Evolutionary conservation across 2,888 invertebrate genomes (phyloP), one percentile per base, ranked within the genome.

Genomic region (Nymphalis urticae): DNA sequence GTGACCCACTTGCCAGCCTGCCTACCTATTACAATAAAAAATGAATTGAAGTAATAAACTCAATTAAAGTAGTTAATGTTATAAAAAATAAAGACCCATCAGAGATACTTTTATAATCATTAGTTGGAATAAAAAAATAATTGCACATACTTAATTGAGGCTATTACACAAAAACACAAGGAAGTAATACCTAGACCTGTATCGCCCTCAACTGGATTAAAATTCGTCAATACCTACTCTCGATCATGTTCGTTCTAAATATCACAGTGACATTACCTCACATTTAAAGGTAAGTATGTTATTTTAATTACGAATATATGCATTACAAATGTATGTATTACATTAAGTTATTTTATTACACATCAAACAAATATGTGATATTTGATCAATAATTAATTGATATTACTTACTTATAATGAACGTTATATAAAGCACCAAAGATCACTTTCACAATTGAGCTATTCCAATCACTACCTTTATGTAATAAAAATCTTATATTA

Each of bases 141-240:
- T 71, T 69, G 54, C 65, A 67, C 69, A 66, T 65, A 69, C 53
- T 63, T 66, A 70, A 69, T 75, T 72, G 74, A 76, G 73, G 76
- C 74, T 70, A 62, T 51, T 69, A 67, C 68, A 75, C 71, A 76
- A 75, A 77, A 75, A 77, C 70, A 78, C 72, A 78, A 89, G 90
- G 90, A 91, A 91, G 89, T 88, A 32, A 58, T 72, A 69, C 61
- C 76, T 80, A 85, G 82, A 88, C 88, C 80, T 77, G 90, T 88
- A 87, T 87, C 82, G 86, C 86, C 87, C 88, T 86, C 85, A 85
- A 80, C 82, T 85, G 82, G 81, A 86, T 85, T 82, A 79, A 86
- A 86, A 81, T 83, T 84, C 81, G 81, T 83, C 77, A 76, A 42
- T 42, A 58, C 36, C 19, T 69, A 71, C 73, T 76, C 73, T 66